phyloP scores from a whole-genome alignment of 2,888 invertebrate species.

The Cheilosia urbana region DNA sequence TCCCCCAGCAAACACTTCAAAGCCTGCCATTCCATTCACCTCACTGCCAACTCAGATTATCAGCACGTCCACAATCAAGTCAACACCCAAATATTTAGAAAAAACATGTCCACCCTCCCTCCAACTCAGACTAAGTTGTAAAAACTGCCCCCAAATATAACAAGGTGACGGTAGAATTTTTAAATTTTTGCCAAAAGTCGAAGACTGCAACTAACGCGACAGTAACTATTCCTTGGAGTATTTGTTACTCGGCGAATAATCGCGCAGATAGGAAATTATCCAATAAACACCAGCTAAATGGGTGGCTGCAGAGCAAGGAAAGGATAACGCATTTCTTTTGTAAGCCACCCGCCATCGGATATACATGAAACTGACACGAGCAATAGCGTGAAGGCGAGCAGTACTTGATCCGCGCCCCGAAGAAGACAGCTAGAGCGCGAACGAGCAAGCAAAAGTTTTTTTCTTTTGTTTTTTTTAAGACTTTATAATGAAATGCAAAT shows the following conservation, averaged over 20 bases:
- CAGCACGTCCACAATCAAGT: no score
- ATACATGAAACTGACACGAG: constrained; percentile 41
- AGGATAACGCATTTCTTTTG: constrained; percentile 41
- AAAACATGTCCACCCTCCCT: no score
- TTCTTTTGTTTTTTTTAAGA: constrained; percentile 31
- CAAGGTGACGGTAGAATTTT: not conserved
- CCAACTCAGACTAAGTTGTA: no score
- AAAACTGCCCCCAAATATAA: no score
- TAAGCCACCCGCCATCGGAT: constrained; percentile 26
- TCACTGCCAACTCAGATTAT: no score
- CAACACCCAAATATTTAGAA: no score
- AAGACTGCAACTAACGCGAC: constrained; percentile 31
- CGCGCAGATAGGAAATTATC: constrained; percentile 52
- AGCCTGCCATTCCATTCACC: no score
- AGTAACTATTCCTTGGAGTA: not conserved
- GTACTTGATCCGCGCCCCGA: not conserved
- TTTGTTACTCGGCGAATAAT: constrained; percentile 31
- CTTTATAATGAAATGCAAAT: constrained; percentile 73
- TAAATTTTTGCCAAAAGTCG: constrained; percentile 13
- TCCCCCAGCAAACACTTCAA: no score
- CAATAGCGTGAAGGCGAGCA: constrained; percentile 1
- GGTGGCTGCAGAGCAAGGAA: constrained; percentile 8
- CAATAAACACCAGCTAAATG: constrained; percentile 38
- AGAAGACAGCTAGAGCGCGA: not conserved
- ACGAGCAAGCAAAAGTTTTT: constrained; percentile 39